Evolutionary conservation across 1,140 invertebrate genomes (phyloP).

Genomic region (Heliconius himera): DNA sequence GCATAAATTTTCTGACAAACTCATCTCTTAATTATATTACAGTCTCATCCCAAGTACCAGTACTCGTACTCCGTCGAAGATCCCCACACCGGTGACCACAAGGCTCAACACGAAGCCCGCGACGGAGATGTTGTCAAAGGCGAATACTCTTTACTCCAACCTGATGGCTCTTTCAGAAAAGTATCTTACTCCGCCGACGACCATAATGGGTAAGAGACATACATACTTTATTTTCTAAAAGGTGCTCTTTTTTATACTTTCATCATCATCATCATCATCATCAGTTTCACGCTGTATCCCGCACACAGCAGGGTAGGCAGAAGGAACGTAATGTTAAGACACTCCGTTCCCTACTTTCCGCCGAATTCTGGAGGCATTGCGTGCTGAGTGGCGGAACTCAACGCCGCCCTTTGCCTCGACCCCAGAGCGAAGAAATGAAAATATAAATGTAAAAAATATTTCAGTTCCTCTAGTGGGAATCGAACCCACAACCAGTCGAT

Average conservation of each 20-base stretch:
- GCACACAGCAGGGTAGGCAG: no score
- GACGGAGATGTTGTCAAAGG: conserved; percentile 84
- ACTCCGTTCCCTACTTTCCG: no score
- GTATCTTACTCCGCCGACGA: conserved; percentile 73
- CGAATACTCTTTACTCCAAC: conserved; percentile 82
- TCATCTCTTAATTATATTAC: conserved; percentile 29
- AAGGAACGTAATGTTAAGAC: no score
- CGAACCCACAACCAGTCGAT: no score
- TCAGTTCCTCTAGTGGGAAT: no score
- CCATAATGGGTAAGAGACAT: conserved; percentile 59
- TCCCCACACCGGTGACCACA: conserved; percentile 46
- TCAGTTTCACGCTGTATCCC: no score
- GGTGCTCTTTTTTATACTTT: conserved; percentile 1
- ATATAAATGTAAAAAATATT: no score
- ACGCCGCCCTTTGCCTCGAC: no score
- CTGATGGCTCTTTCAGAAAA: conserved; percentile 70
- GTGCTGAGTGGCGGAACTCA: no score
- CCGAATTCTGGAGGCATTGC: no score
- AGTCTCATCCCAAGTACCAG: conserved; percentile 80
- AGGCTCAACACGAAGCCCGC: conserved; percentile 73
- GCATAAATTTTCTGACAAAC: background rate
- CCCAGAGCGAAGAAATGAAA: no score
- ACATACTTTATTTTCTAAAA: background rate
- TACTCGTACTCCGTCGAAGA: conserved; percentile 80
- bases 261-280: no score